Conservation (phyloP, 2,797 vertebrate species). For the Macroramphosus scolopax region DNA sequence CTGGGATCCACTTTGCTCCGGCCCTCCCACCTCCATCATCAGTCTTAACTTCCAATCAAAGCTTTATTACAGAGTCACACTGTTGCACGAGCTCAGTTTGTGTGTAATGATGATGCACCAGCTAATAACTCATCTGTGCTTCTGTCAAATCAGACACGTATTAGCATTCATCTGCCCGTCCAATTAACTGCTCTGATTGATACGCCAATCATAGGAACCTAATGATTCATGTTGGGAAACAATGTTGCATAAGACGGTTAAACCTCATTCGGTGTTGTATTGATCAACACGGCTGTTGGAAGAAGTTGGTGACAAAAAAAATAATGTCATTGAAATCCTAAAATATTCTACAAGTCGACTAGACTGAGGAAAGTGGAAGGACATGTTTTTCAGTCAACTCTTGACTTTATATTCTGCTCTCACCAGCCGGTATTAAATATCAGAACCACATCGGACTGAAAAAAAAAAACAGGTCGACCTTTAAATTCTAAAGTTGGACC, state of each 20-base stretch:
- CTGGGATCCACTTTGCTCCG: too few relatives aligned
- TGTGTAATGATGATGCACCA: constrained; percentile 65
- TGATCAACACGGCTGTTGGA: too few relatives aligned
- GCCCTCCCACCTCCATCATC: constrained; percentile 37
- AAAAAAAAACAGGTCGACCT: too few relatives aligned
- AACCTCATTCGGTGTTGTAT: constrained; percentile 44
- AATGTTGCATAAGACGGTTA: constrained; percentile 56
- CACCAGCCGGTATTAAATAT: too few relatives aligned
- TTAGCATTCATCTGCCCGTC: constrained; percentile 60
- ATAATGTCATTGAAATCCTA: too few relatives aligned
- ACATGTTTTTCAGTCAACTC: too few relatives aligned
- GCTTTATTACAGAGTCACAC: constrained; percentile 53
- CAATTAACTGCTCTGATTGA: constrained; percentile 69
- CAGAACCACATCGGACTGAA: too few relatives aligned
- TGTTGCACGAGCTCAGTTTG: constrained; percentile 47
- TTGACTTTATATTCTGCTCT: too few relatives aligned
- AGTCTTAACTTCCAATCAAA: constrained; percentile 60
- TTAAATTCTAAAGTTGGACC: too few relatives aligned
- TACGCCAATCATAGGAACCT: constrained; percentile 66
- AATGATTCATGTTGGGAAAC: constrained; percentile 64
- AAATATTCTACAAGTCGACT: too few relatives aligned
- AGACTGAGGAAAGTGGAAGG: too few relatives aligned
- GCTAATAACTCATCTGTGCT: constrained; percentile 64
- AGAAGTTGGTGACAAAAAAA: too few relatives aligned
- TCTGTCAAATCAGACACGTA: constrained; percentile 64